Evolutionary conservation across 1,140 invertebrate genomes (phyloP), one percentile per base, ranked within the genome.

Genomic region (Patella vulgata): DNA sequence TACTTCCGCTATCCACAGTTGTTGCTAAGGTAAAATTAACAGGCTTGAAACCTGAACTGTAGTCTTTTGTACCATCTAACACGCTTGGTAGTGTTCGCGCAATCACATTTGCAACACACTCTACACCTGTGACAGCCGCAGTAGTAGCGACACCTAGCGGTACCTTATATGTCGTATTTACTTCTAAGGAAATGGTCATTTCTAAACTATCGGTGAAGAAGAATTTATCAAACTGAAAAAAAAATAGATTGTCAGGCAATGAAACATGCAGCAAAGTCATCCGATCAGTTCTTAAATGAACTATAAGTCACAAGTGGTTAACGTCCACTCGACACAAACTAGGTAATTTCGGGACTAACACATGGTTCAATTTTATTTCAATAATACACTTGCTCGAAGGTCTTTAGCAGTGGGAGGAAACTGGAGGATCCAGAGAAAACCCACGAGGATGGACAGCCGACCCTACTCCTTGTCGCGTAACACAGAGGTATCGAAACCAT

Each of bases 191-290:
- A n/a, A 74, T 42, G 8, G 33, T 23, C 11, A 67, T 61, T 5
- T 25, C 48, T 3, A 66, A 42, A 23, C 59, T 59, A 12, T 74
- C 69, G 51, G 68, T 71, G 25, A 74, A 60, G 21, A 57, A 28
- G 3, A 74, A 28, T 23, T 58, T 50, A 21, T 44, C 36, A 55
- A 68, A 71, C 71, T 74, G 65, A 12, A 33, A 57, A 58, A 2
- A 47, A 46, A 6, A 43, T 23, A 56, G 23, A 23, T n/a, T n/a
- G n/a, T n/a, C n/a, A n/a, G n/a, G n/a, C n/a, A n/a, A n/a, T n/a
- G n/a, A n/a, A n/a, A n/a, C 25, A 6, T 43, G 1, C 6, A 2
- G 21, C 30, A 11, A 33, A 48, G n/a, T 27, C 17, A 58, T 21
- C 3, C 14, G 36, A n/a, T 3, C 17, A 19, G 5, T 1, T 28